Evolutionary conservation across 1,140 invertebrate species (phyloP).

Genomic region (Drosophila ficusphila): DNA sequence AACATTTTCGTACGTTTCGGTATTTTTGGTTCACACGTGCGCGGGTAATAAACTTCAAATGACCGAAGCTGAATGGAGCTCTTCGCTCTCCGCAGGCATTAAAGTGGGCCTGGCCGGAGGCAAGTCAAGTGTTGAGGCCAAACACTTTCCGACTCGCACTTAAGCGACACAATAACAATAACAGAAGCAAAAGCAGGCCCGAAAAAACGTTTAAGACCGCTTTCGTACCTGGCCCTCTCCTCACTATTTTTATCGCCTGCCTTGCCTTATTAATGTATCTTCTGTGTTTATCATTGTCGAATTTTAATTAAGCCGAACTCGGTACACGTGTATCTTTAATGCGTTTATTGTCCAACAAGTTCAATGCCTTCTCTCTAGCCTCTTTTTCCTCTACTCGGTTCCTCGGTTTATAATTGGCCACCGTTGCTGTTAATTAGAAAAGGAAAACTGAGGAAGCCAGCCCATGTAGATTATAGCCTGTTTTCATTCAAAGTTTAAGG

Average conservation of each 20-base stretch:
- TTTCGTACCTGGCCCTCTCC: not conserved
- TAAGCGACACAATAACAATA: slow-evolving; percentile 20
- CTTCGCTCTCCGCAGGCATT: slow-evolving; percentile 7
- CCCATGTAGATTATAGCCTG: not conserved
- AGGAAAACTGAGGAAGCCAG: not conserved
- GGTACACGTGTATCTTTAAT: slow-evolving; percentile 47
- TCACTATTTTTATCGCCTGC: slow-evolving; percentile 58
- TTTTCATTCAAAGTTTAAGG: not conserved
- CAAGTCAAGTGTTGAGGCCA: slow-evolving; percentile 53
- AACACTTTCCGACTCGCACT: slow-evolving; percentile 48
- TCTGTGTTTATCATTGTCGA: slow-evolving; percentile 77
- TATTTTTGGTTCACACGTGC: slow-evolving; percentile 81
- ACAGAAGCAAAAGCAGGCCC: slow-evolving; percentile 9
- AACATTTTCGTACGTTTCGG: slow-evolving; percentile 69
- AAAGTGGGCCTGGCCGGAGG: slow-evolving; percentile 43
- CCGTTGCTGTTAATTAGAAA: not conserved
- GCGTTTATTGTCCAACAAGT: slow-evolving; percentile 42
- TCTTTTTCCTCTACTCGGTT: not conserved
- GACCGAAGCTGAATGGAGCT: slow-evolving; percentile 63
- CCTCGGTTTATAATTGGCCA: slow-evolving; percentile 7
- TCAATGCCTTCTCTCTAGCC: slow-evolving; percentile 31
- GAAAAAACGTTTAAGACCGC: slow-evolving; percentile 44
- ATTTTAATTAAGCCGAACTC: slow-evolving; percentile 71
- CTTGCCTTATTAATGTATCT: slow-evolving; percentile 72
- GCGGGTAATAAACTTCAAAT: slow-evolving; percentile 81